These are phyloP conservation scores for Lycorma delicatula DNA, from an alignment of 1,140 invertebrate genomes.

Conservation along the genomic window DNA sequence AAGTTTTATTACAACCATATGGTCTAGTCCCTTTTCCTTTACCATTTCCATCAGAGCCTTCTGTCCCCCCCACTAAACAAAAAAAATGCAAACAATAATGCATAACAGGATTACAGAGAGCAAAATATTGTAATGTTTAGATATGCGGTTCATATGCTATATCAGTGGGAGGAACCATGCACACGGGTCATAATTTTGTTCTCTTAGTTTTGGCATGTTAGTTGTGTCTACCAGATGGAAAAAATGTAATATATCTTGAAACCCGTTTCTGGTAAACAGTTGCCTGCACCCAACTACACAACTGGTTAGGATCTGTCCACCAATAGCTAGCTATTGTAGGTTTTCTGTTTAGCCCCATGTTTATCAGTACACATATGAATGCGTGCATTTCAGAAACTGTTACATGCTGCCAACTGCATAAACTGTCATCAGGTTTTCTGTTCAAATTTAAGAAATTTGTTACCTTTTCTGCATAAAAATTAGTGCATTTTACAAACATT, in stretches of 20 bases:
- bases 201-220: neutral
- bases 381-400: neutral
- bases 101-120: neutral
- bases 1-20: neutral
- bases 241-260: slow-evolving; percentile 10
- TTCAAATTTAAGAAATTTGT: too few relatives aligned
- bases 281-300: neutral
- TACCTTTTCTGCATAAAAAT: too few relatives aligned
- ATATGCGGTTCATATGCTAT: slow-evolving; percentile 3
- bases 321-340: neutral
- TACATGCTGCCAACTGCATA: too few relatives aligned
- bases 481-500: too few relatives aligned
- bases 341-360: too few relatives aligned
- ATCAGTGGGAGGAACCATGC: slow-evolving; percentile 3
- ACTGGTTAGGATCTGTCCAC: neutral
- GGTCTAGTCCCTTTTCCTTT: neutral
- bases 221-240: slow-evolving; percentile 12
- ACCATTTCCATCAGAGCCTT: neutral
- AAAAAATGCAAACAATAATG: slow-evolving; percentile 5
- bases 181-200: slow-evolving; percentile 10
- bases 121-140: slow-evolving; percentile 13
- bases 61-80: neutral
- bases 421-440: too few relatives aligned
- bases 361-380: neutral
- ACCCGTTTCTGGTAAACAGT: slow-evolving; percentile 18